Percentiles rank a stretch among this genome's conserved stretches.
Conservation (phyloP, 2,888 invertebrate species). For the Luperina nickerlii region DNA sequence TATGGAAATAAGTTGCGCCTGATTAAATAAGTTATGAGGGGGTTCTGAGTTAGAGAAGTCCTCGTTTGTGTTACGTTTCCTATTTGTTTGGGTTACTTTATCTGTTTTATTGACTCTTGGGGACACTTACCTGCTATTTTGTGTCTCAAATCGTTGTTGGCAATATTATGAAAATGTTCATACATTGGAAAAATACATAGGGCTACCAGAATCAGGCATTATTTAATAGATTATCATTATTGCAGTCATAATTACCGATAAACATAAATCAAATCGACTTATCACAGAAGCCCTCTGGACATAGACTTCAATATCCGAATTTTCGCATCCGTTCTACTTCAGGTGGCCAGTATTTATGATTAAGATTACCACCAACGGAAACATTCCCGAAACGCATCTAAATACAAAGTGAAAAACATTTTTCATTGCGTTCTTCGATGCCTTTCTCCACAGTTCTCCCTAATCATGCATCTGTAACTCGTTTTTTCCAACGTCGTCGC, state of each 20-base stretch:
- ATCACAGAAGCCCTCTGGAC: not conserved
- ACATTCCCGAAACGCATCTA: not conserved
- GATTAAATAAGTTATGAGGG: constrained; percentile 64
- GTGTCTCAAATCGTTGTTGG: not conserved
- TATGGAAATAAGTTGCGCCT: constrained; percentile 65
- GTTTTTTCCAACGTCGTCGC: not conserved
- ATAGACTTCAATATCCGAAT: not conserved
- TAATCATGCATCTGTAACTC: not conserved
- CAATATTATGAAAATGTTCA: not conserved
- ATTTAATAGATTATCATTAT: no score
- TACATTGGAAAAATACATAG: not conserved
- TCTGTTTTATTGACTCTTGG: not conserved
- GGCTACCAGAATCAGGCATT: not conserved
- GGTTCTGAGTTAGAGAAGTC: constrained; percentile 21
- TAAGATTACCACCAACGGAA: not conserved
- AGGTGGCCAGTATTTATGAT: not conserved
- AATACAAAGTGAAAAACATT: not conserved
- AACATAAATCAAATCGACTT: not conserved
- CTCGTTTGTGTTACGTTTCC: constrained; percentile 28
- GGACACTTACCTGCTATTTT: not conserved
- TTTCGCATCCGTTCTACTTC: not conserved
- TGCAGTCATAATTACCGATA: not conserved
- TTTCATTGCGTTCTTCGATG: not conserved
- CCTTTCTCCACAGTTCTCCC: not conserved
- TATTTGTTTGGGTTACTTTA: not conserved